Base-by-base conservation (phyloP, 2,888 invertebrate genomes). In the Ectemnius cavifrons region DNA sequence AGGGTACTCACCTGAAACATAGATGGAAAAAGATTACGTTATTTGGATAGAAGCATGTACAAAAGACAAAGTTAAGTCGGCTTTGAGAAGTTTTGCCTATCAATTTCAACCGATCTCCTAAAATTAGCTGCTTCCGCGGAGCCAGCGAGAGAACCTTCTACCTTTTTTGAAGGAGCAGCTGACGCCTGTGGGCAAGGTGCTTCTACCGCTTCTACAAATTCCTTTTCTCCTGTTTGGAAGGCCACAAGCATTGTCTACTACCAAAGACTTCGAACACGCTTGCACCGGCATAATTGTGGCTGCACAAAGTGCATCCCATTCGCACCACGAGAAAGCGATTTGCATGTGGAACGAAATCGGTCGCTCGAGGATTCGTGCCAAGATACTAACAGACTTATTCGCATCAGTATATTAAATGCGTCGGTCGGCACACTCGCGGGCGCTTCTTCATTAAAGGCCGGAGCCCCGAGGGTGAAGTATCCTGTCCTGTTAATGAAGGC, bases 1-100 rank as follows among this genome's bases (percentile, higher is more conserved):
- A n/a, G 18, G 62, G 46, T 82, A 82, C 82, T 82, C 81, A 74
- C 74, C 76, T 70, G 67, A 58, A 81, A 82, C 83, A 83, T 37
- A 83, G 64, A 83, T 37, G 81, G 64, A 73, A 45, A 46, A 11
- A 59, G 62, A n/a, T 3, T 1, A 16, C n/a, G 16, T 75, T 71
- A 75, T 47, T 70, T 1, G 23, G 49, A 11, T 46, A 16, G 16
- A 37, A 37, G 37, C 8, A 8, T 37, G 11, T 4, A 37, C 37
- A 37, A 11, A 1, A 6, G 37, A 37, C 37, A 8, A 37, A 37
- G 5, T 37, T 11, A 6, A 37, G 37, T 37, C 8, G 37, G 16
- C 52, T 52, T 14, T 14, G 14, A 16, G 14, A 37, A 37, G 37
- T 37, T 37, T 37, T 37, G 5, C 37, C 37, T 63, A 67, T 63